These are phyloP conservation scores for Typhlomys cinereus DNA, from an alignment of 2,113 vertebrate genomes.

Conservation along the genomic window DNA sequence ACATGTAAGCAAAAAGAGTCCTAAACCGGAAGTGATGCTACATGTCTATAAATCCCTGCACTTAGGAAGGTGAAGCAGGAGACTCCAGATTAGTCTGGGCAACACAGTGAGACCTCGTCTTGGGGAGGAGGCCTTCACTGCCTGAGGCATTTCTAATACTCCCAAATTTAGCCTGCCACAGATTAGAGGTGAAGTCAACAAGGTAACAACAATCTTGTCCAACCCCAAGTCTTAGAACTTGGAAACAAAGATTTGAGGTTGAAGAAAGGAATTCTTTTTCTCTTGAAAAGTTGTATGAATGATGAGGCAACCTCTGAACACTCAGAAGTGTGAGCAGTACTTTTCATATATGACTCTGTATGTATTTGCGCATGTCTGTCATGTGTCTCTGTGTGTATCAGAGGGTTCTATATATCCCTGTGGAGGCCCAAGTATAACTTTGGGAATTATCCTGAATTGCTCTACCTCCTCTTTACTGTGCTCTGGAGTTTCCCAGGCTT, in stretches of 20 bases:
- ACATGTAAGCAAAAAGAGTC: not conserved
- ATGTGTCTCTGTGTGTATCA: too few species aligned
- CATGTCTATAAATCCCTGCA: not conserved
- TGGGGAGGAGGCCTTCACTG: not conserved
- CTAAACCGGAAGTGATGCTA: not conserved
- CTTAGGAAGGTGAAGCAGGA: not conserved
- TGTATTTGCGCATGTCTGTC: too few species aligned
- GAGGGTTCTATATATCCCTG: too few species aligned
- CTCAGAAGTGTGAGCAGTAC: not conserved
- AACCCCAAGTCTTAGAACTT: not conserved
- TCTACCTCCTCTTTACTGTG: too few species aligned
- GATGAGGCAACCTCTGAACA: not conserved
- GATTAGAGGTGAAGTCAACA: not conserved
- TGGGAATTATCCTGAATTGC: too few species aligned
- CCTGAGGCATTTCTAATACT: not conserved
- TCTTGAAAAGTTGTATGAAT: slow-evolving; percentile 25
- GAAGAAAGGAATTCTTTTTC: not conserved
- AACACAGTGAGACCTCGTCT: not conserved
- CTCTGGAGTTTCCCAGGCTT: too few species aligned
- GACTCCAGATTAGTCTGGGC: not conserved
- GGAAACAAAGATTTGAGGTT: not conserved
- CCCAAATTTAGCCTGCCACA: not conserved
- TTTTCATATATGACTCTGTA: slow-evolving; percentile 26
- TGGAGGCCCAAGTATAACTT: too few species aligned
- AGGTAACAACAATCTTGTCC: not conserved